A percentile compares a stretch with the other conserved stretches of the same genome.
phyloP scores from a whole-genome alignment of 2,113 vertebrate species.

The Cebus imitator region DNA sequence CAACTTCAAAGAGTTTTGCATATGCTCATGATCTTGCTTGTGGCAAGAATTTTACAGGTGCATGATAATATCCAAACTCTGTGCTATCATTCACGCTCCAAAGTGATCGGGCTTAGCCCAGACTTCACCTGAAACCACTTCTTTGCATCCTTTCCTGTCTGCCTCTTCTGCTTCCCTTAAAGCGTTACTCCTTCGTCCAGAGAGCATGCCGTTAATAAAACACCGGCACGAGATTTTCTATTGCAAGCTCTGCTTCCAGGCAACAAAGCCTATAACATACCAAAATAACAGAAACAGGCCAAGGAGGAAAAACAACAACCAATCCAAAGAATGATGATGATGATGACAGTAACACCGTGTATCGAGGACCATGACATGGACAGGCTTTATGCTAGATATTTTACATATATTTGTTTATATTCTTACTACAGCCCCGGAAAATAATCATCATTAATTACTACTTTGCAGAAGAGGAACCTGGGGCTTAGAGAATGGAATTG shows the following conservation, averaged over 20 bases:
- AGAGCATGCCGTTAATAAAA: not conserved
- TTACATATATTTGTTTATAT: not conserved
- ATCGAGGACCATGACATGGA: fast-evolving
- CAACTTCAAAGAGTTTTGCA: not conserved
- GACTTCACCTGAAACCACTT: not conserved
- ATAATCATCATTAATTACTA: not conserved
- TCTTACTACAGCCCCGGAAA: not conserved
- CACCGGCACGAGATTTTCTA: not conserved
- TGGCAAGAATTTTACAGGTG: not conserved
- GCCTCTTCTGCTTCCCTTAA: not conserved
- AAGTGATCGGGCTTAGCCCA: not conserved
- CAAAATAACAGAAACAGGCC: not conserved
- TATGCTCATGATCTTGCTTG: not conserved
- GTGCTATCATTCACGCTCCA: not conserved
- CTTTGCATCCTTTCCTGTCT: not conserved
- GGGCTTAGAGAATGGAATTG: not conserved
- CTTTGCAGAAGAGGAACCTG: not conserved
- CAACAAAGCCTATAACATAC: not conserved
- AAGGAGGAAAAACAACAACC: not conserved
- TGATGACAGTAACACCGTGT: not conserved
- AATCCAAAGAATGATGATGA: not conserved
- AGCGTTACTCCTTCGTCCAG: not conserved
- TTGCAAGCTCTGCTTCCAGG: not conserved
- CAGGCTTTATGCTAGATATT: not conserved
- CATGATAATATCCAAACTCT: not conserved